phyloP scores from a whole-genome alignment of 1,140 invertebrate species.

The Pseudobourletiella spinata region DNA sequence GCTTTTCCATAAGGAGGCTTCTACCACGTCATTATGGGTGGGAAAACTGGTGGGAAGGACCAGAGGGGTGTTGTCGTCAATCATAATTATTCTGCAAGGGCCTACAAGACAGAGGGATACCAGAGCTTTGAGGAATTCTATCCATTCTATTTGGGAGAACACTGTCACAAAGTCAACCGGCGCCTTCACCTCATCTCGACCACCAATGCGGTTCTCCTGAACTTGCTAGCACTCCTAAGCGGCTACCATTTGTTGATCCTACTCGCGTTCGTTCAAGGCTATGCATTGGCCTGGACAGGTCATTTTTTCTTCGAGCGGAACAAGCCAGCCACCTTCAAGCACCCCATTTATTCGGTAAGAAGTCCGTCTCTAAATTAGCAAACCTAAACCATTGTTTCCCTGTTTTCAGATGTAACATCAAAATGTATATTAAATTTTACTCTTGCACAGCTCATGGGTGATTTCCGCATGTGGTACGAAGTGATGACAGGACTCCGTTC shows the following conservation, averaged over 20 bases:
- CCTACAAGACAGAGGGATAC: constrained; percentile 27
- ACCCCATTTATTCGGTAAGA: constrained; percentile 35
- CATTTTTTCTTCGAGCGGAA: constrained; percentile 36
- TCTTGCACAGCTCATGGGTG: constrained; percentile 29
- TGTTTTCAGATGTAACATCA: background rate
- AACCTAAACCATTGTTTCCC: background rate
- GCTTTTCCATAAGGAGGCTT: no score
- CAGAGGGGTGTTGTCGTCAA: constrained; percentile 23
- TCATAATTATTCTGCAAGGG: constrained; percentile 24
- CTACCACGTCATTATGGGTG: no score
- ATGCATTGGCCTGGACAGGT: constrained; percentile 34
- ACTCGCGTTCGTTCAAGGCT: constrained; percentile 18
- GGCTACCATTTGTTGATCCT: constrained; percentile 9
- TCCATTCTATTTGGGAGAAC: constrained; percentile 35
- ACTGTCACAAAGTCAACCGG: constrained; percentile 25
- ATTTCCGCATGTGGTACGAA: constrained; percentile 29
- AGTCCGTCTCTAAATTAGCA: background rate
- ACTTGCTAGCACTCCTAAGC: background rate
- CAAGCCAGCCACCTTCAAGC: constrained; percentile 35
- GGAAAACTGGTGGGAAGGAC: no score
- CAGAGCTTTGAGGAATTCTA: constrained; percentile 32
- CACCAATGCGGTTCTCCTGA: constrained; percentile 10
- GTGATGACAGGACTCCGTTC: constrained; percentile 16
- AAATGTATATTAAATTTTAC: background rate
- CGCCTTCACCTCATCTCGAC: constrained; percentile 33